phyloP scores from a whole-genome alignment of 2,113 vertebrate species.

The Penelope pileata region DNA sequence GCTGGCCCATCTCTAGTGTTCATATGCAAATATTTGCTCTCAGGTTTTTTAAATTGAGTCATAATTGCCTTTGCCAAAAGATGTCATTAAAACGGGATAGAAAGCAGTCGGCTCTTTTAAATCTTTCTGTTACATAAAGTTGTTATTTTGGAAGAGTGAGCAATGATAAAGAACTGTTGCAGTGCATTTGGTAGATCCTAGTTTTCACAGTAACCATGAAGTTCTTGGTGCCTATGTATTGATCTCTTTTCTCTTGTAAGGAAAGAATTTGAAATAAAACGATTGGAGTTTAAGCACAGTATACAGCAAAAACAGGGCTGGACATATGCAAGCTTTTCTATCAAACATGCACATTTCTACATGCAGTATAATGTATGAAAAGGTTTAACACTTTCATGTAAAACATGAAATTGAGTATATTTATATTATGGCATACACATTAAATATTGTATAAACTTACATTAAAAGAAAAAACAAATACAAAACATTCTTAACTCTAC shows the following conservation, averaged over 20 bases:
- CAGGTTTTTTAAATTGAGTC: conserved; percentile 6
- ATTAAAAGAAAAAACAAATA: not conserved
- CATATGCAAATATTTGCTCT: not conserved
- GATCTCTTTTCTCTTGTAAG: not conserved
- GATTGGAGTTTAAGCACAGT: not conserved
- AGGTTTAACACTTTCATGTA: not conserved
- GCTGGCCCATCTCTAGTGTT: not conserved
- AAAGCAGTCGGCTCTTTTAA: conserved; percentile 17
- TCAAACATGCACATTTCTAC: not conserved
- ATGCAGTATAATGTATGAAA: not conserved
- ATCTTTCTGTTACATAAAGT: conserved; percentile 40
- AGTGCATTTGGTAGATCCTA: conserved; percentile 16
- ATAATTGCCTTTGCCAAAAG: conserved; percentile 38
- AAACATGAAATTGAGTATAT: not conserved
- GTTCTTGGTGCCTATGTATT: not conserved
- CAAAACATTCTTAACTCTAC: not conserved
- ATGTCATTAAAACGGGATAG: conserved; percentile 29
- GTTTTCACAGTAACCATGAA: conserved; percentile 52
- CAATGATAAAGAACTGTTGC: conserved; percentile 39
- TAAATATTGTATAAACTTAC: not conserved
- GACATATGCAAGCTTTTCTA: not conserved
- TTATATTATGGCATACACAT: not conserved
- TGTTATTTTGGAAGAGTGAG: conserved; percentile 62
- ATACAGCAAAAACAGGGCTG: not conserved
- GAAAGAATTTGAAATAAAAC: conserved; percentile 29